Evolutionary conservation across 1,140 invertebrate genomes (phyloP).

Genomic region (Chymomyza costata): DNA sequence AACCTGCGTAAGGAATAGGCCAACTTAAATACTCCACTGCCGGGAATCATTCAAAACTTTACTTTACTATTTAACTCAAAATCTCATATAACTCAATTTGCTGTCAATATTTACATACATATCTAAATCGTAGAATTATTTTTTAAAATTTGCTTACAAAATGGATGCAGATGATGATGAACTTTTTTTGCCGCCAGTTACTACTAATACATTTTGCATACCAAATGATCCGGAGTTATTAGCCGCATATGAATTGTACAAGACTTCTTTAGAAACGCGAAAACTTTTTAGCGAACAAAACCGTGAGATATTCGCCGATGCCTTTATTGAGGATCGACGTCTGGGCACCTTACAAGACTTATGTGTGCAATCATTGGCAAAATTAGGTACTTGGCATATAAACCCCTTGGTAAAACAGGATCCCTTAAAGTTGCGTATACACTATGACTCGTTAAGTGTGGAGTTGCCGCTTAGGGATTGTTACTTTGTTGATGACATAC

Average conservation of each 20-base stretch:
- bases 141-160: too few species aligned
- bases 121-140: too few species aligned
- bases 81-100: too few species aligned
- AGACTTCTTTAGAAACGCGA: constrained; percentile 16
- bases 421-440: constrained; percentile 35
- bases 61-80: too few species aligned
- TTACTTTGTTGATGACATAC: constrained; percentile 37
- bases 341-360: constrained; percentile 50
- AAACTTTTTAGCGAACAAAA: constrained; percentile 34
- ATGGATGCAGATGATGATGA: constrained; percentile 34
- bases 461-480: constrained; percentile 51
- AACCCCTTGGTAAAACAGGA: constrained; percentile 21
- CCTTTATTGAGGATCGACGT: constrained; percentile 34
- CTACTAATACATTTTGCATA: constrained; percentile 36
- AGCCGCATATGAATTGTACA: constrained; percentile 42
- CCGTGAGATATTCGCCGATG: constrained; percentile 43
- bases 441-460: constrained; percentile 51
- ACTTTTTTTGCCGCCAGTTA: constrained; percentile 25
- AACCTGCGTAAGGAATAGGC: too few species aligned
- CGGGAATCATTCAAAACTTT: too few species aligned
- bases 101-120: too few species aligned
- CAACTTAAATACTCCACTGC: too few species aligned
- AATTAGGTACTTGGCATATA: constrained; percentile 11
- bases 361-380: constrained; percentile 40
- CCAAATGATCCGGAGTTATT: constrained; percentile 43